Evolutionary conservation across 2,797 vertebrate species (phyloP).

Genomic region (Macropodus opercularis): DNA sequence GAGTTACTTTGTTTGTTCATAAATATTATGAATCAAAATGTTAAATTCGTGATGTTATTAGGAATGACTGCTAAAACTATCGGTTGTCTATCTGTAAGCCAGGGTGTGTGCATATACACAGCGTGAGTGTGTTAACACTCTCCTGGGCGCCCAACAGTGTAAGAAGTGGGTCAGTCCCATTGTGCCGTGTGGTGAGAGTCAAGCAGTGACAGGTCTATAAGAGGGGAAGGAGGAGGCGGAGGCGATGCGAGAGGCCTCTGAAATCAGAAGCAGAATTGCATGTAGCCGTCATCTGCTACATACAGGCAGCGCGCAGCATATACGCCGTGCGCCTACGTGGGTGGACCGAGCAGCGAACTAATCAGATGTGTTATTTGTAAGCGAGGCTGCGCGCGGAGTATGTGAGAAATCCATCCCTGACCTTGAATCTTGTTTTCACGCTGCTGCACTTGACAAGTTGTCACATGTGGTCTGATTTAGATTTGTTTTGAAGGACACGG

Average conservation of each 20-base stretch:
- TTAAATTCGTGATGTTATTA: neutral
- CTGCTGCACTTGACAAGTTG: conserved; percentile 41
- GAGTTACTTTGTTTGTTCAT: neutral
- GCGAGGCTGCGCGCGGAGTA: conserved; percentile 46
- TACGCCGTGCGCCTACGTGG: conserved; percentile 56
- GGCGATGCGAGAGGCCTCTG: conserved; percentile 39
- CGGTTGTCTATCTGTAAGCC: too few relatives aligned
- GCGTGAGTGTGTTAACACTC: conserved; percentile 13
- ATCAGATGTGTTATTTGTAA: conserved; percentile 72
- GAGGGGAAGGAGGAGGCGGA: conserved; percentile 26
- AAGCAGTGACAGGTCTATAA: conserved; percentile 55
- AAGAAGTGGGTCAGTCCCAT: conserved; percentile 74
- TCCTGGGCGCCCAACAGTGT: conserved; percentile 43
- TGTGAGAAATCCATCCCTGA: conserved; percentile 58
- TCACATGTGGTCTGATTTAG: conserved; percentile 44
- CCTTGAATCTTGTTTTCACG: conserved; percentile 60
- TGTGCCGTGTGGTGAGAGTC: conserved; percentile 35
- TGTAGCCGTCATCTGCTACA: conserved; percentile 33
- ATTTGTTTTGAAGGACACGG: conserved; percentile 50
- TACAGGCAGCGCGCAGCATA: conserved; percentile 22
- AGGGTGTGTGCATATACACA: conserved; percentile 2
- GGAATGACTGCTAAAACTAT: neutral
- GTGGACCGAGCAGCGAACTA: conserved; percentile 65
- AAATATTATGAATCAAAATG: neutral
- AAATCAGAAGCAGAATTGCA: conserved; percentile 35